Conservation (phyloP, 2,888 invertebrate genomes). For the Eupithecia pulchellata region DNA sequence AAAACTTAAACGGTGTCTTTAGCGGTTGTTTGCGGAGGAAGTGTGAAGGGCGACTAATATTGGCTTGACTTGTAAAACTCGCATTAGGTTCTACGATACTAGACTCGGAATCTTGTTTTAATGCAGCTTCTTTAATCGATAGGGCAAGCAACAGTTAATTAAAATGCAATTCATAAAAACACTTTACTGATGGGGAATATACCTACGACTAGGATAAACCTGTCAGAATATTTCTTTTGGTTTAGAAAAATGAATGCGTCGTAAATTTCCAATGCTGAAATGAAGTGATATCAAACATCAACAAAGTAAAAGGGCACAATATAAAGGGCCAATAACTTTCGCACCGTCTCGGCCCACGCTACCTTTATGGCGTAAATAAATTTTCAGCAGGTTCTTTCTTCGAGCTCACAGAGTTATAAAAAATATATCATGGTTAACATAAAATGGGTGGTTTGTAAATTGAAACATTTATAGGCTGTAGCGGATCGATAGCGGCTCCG, state of each 20-base stretch:
- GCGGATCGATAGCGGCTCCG: constrained; percentile 72
- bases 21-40: constrained; percentile 47
- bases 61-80: constrained; percentile 25
- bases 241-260: not conserved
- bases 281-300: constrained; percentile 34
- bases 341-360: constrained; percentile 31
- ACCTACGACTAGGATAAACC: not conserved
- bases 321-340: constrained; percentile 36
- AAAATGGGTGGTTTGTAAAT: constrained; percentile 70
- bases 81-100: constrained; percentile 10
- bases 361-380: constrained; percentile 42
- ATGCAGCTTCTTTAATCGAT: not conserved
- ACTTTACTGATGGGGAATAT: not conserved
- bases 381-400: constrained; percentile 43
- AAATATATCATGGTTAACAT: constrained; percentile 58
- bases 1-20: constrained; percentile 67
- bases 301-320: constrained; percentile 34
- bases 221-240: not conserved
- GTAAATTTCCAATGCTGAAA: constrained; percentile 19
- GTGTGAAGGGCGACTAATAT: constrained; percentile 34
- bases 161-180: not conserved
- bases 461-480: constrained; percentile 78
- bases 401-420: constrained; percentile 44
- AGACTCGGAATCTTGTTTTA: not conserved
- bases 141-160: not conserved